Evolutionary conservation across 2,797 vertebrate species (phyloP).

Genomic region (Scolopax rusticola): DNA sequence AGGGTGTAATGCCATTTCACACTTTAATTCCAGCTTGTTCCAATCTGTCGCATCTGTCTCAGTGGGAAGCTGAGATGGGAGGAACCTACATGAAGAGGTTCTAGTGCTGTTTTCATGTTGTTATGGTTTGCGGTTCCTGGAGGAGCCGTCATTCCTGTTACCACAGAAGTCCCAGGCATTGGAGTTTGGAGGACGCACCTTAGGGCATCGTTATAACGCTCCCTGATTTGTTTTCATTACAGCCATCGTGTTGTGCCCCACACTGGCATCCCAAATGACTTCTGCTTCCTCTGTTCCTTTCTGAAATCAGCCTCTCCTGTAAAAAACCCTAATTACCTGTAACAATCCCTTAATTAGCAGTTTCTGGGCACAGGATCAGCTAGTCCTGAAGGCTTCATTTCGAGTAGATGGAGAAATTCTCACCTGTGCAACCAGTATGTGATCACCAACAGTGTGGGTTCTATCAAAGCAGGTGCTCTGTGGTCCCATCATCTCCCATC

Average conservation of each 20-base stretch:
- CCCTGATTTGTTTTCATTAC: not conserved
- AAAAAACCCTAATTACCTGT: not conserved
- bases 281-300: not conserved
- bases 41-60: not conserved
- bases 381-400: not conserved
- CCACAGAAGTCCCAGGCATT: not conserved
- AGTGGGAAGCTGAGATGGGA: not conserved
- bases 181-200: fast-evolving
- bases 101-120: not conserved
- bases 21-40: not conserved
- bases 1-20: not conserved
- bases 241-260: fast-evolving
- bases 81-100: not conserved
- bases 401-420: not conserved
- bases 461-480: not conserved
- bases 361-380: not conserved
- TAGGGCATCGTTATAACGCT: fast-evolving
- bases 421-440: fast-evolving
- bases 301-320: not conserved
- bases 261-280: not conserved
- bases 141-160: not conserved
- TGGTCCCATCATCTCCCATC: not conserved
- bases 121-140: not conserved
- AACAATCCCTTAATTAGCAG: not conserved
- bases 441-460: not conserved